Evolutionary conservation across 2,797 vertebrate species (phyloP).

Genomic region (Mus spretus): DNA sequence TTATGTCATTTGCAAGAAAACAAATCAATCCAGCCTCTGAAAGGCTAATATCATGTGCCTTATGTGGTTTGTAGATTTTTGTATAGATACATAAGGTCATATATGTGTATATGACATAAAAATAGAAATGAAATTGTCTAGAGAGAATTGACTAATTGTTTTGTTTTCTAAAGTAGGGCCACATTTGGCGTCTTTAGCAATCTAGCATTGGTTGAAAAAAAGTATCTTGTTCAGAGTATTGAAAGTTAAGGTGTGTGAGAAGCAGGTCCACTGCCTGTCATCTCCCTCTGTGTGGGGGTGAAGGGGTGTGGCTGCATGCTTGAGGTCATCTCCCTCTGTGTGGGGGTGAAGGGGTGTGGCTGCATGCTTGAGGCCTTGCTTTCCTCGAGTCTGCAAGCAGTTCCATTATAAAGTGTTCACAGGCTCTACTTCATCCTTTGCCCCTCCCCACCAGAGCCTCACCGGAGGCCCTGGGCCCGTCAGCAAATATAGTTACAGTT

Average conservation of each 20-base stretch:
- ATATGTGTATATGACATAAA: not conserved
- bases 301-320: not conserved
- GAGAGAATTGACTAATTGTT: not conserved
- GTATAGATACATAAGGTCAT: too few species aligned
- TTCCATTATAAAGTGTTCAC: constrained; percentile 8
- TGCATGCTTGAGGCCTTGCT: not conserved
- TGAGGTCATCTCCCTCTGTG: not conserved
- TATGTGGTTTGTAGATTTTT: not conserved
- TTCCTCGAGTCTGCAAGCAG: constrained; percentile 54
- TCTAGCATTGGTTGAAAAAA: not conserved
- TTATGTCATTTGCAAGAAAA: not conserved
- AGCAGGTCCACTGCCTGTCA: not conserved
- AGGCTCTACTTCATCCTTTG: not conserved
- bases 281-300: constrained; percentile 25
- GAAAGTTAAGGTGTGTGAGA: constrained; percentile 17
- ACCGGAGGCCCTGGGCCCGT: constrained; percentile 60
- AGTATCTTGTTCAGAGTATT: not conserved
- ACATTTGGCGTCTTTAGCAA: not conserved
- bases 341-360: not conserved
- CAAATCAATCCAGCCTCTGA: not conserved
- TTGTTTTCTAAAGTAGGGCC: not conserved
- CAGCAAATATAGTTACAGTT: constrained; percentile 79
- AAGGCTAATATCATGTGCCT: not conserved
- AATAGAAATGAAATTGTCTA: not conserved
- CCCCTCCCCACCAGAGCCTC: constrained; percentile 74